A percentile compares a stretch with the other conserved stretches of the same genome.
Conservation (phyloP, 2,113 vertebrate species). For the Oceanodroma tethys region DNA sequence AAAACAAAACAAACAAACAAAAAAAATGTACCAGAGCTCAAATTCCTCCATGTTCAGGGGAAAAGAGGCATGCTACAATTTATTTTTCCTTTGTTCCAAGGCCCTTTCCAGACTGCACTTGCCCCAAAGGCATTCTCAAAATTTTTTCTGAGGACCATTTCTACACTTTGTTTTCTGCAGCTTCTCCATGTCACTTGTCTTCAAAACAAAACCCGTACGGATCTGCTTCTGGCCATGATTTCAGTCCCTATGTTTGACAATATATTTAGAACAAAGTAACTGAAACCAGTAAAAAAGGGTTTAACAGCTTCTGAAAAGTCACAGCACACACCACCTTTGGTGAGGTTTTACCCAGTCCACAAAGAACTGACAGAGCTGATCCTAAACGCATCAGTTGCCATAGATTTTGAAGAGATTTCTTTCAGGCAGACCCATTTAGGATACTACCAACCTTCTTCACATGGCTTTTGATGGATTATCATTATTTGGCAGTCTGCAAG, state of each 20-base stretch:
- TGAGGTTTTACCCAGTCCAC: background rate
- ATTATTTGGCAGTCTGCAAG: background rate
- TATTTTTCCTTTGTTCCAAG: background rate
- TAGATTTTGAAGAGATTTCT: background rate
- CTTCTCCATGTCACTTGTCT: background rate
- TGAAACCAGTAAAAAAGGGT: background rate
- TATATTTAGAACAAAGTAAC: background rate
- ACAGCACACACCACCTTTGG: background rate
- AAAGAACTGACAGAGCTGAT: background rate
- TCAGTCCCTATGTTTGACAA: background rate
- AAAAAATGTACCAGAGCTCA: background rate
- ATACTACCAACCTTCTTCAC: background rate
- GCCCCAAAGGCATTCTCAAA: background rate
- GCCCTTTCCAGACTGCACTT: background rate
- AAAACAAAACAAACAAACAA: no score
- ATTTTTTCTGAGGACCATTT: background rate
- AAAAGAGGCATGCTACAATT: background rate
- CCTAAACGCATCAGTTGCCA: background rate
- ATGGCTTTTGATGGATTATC: background rate
- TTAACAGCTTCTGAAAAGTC: background rate
- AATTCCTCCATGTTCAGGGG: background rate
- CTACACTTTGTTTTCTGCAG: background rate
- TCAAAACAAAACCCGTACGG: background rate
- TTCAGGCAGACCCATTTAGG: background rate
- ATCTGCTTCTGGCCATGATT: background rate